Evolutionary conservation across 2,113 vertebrate species (phyloP).

Genomic region (Poeciliopsis turrubarensis): DNA sequence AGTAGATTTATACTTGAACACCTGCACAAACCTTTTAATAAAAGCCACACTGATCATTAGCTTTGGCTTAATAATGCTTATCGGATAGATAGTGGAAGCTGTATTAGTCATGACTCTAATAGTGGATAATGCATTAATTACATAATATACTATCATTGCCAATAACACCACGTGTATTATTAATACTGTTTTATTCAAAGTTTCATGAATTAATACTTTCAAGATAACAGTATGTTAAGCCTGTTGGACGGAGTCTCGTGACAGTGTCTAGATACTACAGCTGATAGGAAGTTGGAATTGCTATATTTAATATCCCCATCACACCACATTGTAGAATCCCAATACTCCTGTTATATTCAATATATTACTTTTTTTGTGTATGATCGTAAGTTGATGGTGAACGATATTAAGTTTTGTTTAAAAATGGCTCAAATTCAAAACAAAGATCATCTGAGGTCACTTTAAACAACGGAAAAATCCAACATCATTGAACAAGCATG

Average conservation of each 20-base stretch:
- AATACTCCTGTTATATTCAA: background rate
- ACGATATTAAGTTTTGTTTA: background rate
- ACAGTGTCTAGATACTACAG: background rate
- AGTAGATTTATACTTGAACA: background rate
- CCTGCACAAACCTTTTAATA: background rate
- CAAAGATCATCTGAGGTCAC: too few relatives aligned
- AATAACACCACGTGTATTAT: background rate
- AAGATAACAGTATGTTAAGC: background rate
- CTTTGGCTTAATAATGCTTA: background rate
- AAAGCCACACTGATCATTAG: background rate
- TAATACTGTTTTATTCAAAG: background rate
- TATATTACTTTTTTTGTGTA: background rate
- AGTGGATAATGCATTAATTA: background rate
- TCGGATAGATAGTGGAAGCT: background rate
- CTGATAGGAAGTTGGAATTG: background rate
- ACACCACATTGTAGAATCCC: background rate
- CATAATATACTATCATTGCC: background rate
- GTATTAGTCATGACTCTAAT: background rate
- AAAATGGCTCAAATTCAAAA: background rate
- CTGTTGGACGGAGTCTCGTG: too few relatives aligned
- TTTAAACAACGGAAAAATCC: too few relatives aligned
- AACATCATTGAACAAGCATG: background rate
- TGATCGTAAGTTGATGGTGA: background rate
- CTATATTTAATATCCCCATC: background rate
- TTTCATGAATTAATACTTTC: background rate